Percentiles rank a stretch among this genome's conserved stretches.
Evolutionary conservation across 2,797 vertebrate species (phyloP).

Genomic region (Ctenochaetus hawaiiensis): DNA sequence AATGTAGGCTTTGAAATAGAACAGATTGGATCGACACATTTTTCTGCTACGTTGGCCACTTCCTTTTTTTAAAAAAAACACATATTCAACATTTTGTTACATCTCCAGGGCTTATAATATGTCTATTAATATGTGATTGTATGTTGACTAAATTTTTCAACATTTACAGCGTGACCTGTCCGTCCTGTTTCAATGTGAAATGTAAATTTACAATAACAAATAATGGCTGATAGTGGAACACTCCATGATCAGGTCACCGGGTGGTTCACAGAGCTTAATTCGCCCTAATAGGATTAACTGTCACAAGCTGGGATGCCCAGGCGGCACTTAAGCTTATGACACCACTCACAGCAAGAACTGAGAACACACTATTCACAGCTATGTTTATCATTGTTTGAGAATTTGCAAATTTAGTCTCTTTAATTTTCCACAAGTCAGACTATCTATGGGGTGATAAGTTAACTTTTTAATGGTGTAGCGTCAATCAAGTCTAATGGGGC

Average conservation of each 20-base stretch:
- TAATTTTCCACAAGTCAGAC: conserved; percentile 21
- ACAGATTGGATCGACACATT: neutral
- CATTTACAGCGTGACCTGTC: neutral
- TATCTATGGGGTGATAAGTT: conserved; percentile 63
- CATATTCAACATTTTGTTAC: neutral
- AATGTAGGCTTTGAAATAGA: neutral
- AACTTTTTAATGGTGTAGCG: conserved; percentile 24
- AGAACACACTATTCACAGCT: conserved; percentile 7
- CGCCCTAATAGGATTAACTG: conserved; percentile 81
- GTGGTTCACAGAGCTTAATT: conserved; percentile 74
- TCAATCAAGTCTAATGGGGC: conserved; percentile 87
- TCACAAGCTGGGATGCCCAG: conserved; percentile 67
- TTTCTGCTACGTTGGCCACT: neutral
- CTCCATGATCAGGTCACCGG: conserved; percentile 56
- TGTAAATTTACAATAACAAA: neutral
- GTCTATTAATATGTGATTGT: neutral
- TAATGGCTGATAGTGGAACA: neutral
- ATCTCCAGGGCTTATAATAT: neutral
- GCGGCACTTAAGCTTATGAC: conserved; percentile 49
- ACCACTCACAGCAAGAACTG: conserved; percentile 37
- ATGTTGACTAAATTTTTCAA: neutral
- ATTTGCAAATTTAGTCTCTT: conserved; percentile 10
- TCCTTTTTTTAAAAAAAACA: neutral
- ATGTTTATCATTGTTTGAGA: conserved; percentile 30
- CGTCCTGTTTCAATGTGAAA: conserved; percentile 1